Conservation (phyloP, 2,888 invertebrate species). For the Eledone cirrhosa region DNA sequence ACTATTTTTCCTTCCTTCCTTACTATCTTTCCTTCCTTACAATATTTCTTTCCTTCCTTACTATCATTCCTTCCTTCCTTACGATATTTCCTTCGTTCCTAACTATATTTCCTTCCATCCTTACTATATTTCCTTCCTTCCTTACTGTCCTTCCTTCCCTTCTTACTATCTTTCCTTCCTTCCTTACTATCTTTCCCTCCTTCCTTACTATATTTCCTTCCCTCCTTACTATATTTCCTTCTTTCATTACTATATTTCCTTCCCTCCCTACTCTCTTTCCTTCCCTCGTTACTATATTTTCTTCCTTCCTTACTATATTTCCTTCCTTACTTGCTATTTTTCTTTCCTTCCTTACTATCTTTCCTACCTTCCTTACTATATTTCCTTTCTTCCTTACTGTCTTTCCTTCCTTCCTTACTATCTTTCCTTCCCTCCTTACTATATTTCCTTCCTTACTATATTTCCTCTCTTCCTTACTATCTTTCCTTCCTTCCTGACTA, state of each 20-base stretch:
- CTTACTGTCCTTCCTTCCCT: neutral
- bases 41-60: neutral
- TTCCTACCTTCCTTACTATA: neutral
- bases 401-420: neutral
- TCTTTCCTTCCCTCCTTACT: no score
- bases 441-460: no score
- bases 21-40: neutral
- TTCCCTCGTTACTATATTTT: neutral
- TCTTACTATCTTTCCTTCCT: neutral
- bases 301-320: neutral
- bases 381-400: neutral
- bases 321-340: neutral
- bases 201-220: neutral
- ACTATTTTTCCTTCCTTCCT: neutral
- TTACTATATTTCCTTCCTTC: neutral
- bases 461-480: no score
- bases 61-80: neutral
- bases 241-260: neutral
- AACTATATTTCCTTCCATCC: neutral
- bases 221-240: neutral
- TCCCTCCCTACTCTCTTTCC: neutral
- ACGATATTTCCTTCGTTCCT: neutral
- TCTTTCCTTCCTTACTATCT: neutral
- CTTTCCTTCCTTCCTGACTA: no score
- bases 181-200: neutral